Conservation (phyloP, 2,797 vertebrate species). For the Holocentrus rufus region DNA sequence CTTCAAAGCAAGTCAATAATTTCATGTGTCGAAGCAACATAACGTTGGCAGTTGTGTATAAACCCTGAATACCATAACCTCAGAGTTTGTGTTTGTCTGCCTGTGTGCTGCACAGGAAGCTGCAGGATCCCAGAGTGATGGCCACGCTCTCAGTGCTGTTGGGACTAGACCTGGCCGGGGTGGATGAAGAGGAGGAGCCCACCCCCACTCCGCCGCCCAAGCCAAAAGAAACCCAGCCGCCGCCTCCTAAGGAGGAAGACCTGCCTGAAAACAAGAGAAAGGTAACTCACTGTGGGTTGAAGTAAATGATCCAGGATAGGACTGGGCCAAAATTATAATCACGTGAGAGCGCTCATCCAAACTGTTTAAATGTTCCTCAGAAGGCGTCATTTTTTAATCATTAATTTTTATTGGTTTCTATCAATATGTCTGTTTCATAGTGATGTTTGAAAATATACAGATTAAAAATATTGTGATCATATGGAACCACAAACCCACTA, state of each 20-base stretch:
- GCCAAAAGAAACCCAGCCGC: slow-evolving; percentile 84
- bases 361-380: no score
- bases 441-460: no score
- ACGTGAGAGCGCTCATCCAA: no score
- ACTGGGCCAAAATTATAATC: no score
- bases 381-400: no score
- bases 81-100: slow-evolving; percentile 1
- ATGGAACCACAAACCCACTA: no score
- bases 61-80: not conserved
- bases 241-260: slow-evolving; percentile 89
- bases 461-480: no score
- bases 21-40: not conserved
- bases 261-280: slow-evolving; percentile 93
- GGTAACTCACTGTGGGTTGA: slow-evolving; percentile 67
- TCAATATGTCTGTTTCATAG: no score
- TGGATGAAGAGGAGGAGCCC: slow-evolving; percentile 90
- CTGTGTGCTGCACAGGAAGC: slow-evolving; percentile 78
- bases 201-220: slow-evolving; percentile 82
- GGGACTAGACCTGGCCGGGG: slow-evolving; percentile 88
- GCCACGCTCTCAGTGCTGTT: slow-evolving; percentile 93
- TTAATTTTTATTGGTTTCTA: no score
- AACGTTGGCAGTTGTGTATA: not conserved
- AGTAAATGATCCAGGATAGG: not conserved
- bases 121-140: slow-evolving; percentile 94
- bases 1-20: not conserved